These are phyloP conservation scores for Mythimna impura DNA, from an alignment of 2,888 invertebrate genomes.

Conservation along the genomic window DNA sequence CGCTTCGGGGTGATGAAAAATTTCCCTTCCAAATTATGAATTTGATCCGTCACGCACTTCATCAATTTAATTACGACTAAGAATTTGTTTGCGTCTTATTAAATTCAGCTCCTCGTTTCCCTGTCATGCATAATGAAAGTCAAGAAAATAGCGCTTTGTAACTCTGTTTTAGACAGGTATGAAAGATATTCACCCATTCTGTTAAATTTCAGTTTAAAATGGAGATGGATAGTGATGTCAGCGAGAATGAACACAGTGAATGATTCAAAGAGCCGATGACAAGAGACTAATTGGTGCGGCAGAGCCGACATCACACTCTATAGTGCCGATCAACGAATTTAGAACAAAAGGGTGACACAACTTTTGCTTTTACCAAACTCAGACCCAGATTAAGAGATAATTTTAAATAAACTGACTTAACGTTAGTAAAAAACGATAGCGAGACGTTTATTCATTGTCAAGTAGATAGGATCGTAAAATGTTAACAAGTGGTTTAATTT, in stretches of 20 bases:
- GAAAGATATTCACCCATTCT: constrained; percentile 22
- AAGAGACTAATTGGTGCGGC: constrained; percentile 76
- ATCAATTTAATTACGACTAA: constrained; percentile 83
- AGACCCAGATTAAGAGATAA: background rate
- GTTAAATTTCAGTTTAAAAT: constrained; percentile 43
- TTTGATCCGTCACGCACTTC: constrained; percentile 83
- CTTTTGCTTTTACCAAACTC: constrained; percentile 49
- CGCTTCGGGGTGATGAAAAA: constrained; percentile 84
- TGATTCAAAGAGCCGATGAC: constrained; percentile 67
- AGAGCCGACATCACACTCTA: constrained; percentile 66
- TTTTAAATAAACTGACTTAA: background rate
- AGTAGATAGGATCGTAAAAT: constrained; percentile 50
- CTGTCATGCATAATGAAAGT: constrained; percentile 70
- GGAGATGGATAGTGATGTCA: constrained; percentile 50
- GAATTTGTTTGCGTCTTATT: constrained; percentile 77
- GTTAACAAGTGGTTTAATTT: constrained; percentile 60
- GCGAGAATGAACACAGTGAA: constrained; percentile 57
- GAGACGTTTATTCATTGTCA: constrained; percentile 12
- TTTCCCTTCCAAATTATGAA: constrained; percentile 86
- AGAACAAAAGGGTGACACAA: constrained; percentile 62
- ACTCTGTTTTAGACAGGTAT: constrained; percentile 25
- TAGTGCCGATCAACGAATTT: constrained; percentile 68
- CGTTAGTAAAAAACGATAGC: constrained; percentile 4
- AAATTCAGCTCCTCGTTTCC: constrained; percentile 68
- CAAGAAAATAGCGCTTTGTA: constrained; percentile 50